Evolutionary conservation across 2,113 vertebrate species (phyloP).

Genomic region (Oxygymnocypris stewartii): DNA sequence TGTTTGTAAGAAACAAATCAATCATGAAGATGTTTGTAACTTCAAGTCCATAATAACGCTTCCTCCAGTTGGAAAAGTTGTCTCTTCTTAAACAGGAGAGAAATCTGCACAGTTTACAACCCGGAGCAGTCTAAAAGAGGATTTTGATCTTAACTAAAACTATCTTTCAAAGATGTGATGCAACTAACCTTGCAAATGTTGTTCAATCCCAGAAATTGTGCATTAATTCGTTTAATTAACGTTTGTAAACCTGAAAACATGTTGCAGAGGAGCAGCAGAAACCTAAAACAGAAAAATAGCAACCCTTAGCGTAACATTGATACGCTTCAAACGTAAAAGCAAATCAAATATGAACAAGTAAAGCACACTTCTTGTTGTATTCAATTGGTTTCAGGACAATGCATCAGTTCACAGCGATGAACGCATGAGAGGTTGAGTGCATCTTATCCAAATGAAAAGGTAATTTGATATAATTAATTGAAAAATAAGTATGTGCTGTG

Average conservation of each 20-base stretch:
- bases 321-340: not conserved
- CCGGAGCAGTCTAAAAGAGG: not conserved
- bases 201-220: not conserved
- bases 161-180: not conserved
- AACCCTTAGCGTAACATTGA: no score
- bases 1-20: no score
- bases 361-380: not conserved
- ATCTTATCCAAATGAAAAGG: not conserved
- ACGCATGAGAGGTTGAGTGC: conserved; percentile 7
- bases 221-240: not conserved
- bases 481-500: not conserved
- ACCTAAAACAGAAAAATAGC: not conserved
- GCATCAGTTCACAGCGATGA: not conserved
- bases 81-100: not conserved
- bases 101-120: not conserved
- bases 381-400: not conserved
- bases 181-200: not conserved
- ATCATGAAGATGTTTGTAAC: not conserved
- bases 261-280: no score
- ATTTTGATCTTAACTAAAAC: not conserved
- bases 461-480: not conserved
- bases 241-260: not conserved
- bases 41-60: not conserved
- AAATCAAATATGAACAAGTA: not conserved
- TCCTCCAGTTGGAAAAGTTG: not conserved